Evolutionary conservation across 2,113 vertebrate species (phyloP), one percentile per base, ranked within the genome.

Genomic region (Malurus cyaneus): DNA sequence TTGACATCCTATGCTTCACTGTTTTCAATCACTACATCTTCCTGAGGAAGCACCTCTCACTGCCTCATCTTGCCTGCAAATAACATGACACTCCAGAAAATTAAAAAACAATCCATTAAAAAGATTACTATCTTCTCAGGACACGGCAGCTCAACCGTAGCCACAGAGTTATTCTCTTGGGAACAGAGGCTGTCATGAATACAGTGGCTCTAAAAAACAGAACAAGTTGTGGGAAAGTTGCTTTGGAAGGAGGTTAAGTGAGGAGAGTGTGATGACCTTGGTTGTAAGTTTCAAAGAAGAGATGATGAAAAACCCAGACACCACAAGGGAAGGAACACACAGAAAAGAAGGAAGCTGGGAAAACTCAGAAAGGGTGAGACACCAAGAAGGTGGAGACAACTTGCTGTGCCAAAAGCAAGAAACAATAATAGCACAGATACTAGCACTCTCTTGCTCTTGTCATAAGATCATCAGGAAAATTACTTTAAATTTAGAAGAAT

Each of bases 401-500:
- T 66, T 59, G 56, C 67, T 56, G 76, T 86, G 67, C 67, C 67
- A 93, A 92, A 89, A 89, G 76, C n/a, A 74, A 50, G 71, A 84
- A 92, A 72, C 54, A 65, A 24, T 72, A 96, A 90, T 25, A 95
- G 87, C 76, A 85, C 39, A 93, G 60, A 94, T 32, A 88, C 42
- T 18, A 80, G 62, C 82, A 60, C 47, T 41, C 56, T 66, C 39
- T 69, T 53, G 73, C 24, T 88, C 31, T 79, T 84, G 39, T 83
- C 67, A 41, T 77, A 88, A 88, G 64, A 95, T 12, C 56, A 71
- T 56, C 4, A 56, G 19, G 60, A 88, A 93, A 71, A 64, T 59
- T 5, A 87, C 81, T 94, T 89, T 82, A 94, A 88, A 77, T 92
- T 94, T 88, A 86, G 92, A 59, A 93, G 39, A 89, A 93, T 65